Percentiles rank a stretch among this genome's conserved stretches.
Evolutionary conservation across 2,888 invertebrate species (phyloP).

Genomic region (Sycophila texana): DNA sequence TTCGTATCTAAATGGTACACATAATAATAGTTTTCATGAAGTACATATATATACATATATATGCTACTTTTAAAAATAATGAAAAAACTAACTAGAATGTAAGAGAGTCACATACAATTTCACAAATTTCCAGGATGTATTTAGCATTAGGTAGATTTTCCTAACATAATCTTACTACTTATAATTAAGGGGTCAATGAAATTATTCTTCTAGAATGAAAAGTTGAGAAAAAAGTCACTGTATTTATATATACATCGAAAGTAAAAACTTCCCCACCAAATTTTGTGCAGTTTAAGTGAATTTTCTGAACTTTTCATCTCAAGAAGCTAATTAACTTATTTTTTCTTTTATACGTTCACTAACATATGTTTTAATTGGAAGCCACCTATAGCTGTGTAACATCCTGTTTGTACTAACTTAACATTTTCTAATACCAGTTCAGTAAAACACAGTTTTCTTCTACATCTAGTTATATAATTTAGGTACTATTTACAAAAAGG

Average conservation of each 20-base stretch:
- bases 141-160: constrained; percentile 16
- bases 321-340: constrained; percentile 10
- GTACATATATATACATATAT: constrained; percentile 46
- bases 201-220: constrained; percentile 21
- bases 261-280: constrained; percentile 34
- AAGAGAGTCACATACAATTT: constrained; percentile 39
- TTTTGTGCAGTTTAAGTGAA: constrained; percentile 30
- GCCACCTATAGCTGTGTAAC: constrained; percentile 26
- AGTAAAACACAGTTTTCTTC: constrained; percentile 48
- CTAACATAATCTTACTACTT: constrained; percentile 20
- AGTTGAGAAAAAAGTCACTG: constrained; percentile 20
- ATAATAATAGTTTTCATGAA: constrained; percentile 34
- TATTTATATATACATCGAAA: constrained; percentile 47
- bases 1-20: constrained; percentile 33
- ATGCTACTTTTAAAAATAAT: constrained; percentile 33
- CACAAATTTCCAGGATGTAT: constrained; percentile 30
- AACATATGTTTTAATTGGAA: constrained; percentile 34
- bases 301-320: constrained; percentile 28
- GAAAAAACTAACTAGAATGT: constrained; percentile 40
- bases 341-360: constrained; percentile 12
- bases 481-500: constrained; percentile 16
- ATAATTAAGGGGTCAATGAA: constrained; percentile 14
- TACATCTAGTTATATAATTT: constrained; percentile 54
- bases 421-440: constrained; percentile 37
- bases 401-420: constrained; percentile 45